phyloP scores from a whole-genome alignment of 2,797 vertebrate genomes.

The Caiman crocodilus region DNA sequence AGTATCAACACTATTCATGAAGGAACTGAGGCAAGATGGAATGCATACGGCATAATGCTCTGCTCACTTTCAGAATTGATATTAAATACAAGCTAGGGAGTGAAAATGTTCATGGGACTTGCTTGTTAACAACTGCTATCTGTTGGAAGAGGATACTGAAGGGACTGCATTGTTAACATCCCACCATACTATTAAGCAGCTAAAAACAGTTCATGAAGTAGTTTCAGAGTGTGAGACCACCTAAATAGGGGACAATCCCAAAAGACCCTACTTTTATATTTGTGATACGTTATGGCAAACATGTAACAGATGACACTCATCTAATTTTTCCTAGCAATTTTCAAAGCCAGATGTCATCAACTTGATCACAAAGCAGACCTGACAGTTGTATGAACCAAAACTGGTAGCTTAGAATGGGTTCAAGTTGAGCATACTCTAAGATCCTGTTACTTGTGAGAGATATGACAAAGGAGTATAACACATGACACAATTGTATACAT shows the following conservation, averaged over 20 bases:
- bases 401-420: background rate
- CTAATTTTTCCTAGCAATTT: rapidly evolving
- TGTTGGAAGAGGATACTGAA: rapidly evolving
- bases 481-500: constrained; percentile 14
- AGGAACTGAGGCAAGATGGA: background rate
- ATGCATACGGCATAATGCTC: background rate
- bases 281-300: background rate
- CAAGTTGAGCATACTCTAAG: background rate
- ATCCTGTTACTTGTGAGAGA: constrained; percentile 20
- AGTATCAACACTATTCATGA: background rate
- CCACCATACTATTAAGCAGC: background rate
- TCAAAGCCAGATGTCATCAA: background rate
- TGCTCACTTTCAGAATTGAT: background rate
- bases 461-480: background rate
- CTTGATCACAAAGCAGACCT: background rate
- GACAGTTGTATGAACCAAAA: constrained; percentile 4
- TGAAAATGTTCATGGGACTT: background rate
- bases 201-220: background rate
- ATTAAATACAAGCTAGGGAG: background rate
- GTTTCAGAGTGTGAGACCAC: background rate
- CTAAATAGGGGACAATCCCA: background rate
- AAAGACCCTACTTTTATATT: background rate
- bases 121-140: background rate
- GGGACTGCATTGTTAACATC: background rate
- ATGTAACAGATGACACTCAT: background rate